Conservation (phyloP, 2,797 vertebrate genomes). For the Kryptopterus vitreolus region DNA sequence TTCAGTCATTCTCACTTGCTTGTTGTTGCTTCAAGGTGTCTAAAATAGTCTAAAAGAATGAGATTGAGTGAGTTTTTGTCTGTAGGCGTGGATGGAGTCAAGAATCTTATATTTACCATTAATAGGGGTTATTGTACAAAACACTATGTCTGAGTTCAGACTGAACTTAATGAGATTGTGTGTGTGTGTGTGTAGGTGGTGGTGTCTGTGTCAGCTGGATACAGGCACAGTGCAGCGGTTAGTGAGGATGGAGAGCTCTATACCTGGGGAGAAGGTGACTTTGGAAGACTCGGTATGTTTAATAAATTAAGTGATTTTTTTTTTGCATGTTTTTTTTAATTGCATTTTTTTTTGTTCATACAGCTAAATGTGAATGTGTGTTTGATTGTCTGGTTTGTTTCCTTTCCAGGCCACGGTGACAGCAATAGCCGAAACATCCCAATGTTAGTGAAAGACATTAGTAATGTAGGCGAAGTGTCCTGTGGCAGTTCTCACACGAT, state of each 20-base stretch:
- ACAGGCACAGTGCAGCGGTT: conserved; percentile 82
- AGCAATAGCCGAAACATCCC: conserved; percentile 84
- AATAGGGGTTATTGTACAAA: neutral
- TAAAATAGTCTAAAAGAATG: no score
- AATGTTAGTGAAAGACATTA: conserved; percentile 82
- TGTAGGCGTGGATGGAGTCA: neutral
- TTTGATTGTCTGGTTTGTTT: neutral
- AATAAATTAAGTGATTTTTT: no score
- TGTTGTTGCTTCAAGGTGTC: no score
- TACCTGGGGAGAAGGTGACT: conserved; percentile 83
- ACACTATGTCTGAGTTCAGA: neutral
- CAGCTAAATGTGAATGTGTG: neutral
- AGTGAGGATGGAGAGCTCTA: conserved; percentile 82
- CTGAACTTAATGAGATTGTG: neutral
- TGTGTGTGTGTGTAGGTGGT: conserved; percentile 70
- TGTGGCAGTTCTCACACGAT: conserved; percentile 83
- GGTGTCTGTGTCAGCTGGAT: conserved; percentile 81
- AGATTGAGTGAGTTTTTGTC: no score
- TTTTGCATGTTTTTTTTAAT: neutral
- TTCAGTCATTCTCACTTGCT: no score
- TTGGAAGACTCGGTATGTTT: conserved; percentile 76
- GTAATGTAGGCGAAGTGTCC: conserved; percentile 79
- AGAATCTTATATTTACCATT: neutral
- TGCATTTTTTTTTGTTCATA: neutral
- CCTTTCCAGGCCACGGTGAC: conserved; percentile 75